phyloP scores from a whole-genome alignment of 2,888 invertebrate genomes.

The Gastracanthus pulcherrimus region DNA sequence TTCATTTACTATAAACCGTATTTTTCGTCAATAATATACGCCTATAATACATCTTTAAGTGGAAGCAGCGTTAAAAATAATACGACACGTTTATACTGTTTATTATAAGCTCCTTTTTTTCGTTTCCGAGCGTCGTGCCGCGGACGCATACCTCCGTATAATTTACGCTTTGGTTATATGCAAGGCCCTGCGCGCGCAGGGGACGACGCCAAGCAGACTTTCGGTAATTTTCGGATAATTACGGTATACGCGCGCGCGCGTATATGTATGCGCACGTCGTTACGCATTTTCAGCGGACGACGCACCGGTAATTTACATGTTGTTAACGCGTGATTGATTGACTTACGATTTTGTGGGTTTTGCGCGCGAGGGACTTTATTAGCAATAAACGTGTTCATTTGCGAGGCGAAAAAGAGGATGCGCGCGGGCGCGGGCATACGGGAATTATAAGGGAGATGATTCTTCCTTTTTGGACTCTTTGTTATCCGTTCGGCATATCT shows the following conservation, averaged over 20 bases:
- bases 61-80: background rate
- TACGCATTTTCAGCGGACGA: background rate
- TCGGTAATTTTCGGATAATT: slow-evolving; percentile 54
- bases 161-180: slow-evolving; percentile 22
- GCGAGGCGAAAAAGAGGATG: background rate
- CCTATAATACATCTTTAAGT: too few relatives aligned
- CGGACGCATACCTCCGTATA: slow-evolving; percentile 10
- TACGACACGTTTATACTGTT: background rate
- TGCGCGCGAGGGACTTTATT: slow-evolving; percentile 46
- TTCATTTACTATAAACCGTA: too few relatives aligned
- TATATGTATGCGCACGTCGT: background rate
- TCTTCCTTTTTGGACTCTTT: background rate
- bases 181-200: background rate
- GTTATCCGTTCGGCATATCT: background rate
- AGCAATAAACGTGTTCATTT: slow-evolving; percentile 53
- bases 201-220: background rate
- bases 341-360: slow-evolving; percentile 52
- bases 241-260: slow-evolving; percentile 9
- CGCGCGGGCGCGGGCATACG: background rate
- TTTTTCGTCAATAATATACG: too few relatives aligned
- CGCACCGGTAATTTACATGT: slow-evolving; percentile 47
- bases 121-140: too few relatives aligned
- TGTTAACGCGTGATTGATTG: slow-evolving; percentile 52
- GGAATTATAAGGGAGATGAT: background rate
- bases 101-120: slow-evolving; percentile 6